Percentiles rank a stretch among this genome's conserved stretches.
These are phyloP conservation scores for Formica exsecta DNA, from an alignment of 1,140 invertebrate genomes.

Conservation along the genomic window DNA sequence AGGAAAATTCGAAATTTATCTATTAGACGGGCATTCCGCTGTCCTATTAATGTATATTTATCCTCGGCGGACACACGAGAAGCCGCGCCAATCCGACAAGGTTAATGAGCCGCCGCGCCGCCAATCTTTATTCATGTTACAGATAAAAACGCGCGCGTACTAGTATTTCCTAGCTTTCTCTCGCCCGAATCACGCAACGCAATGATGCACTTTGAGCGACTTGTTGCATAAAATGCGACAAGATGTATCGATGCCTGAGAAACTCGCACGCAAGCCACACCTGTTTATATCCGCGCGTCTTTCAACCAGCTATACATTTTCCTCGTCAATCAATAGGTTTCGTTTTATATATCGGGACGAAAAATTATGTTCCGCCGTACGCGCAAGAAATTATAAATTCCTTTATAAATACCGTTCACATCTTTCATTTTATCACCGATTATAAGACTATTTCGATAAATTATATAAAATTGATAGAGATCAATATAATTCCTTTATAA, in stretches of 20 bases:
- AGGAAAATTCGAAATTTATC: slow-evolving; percentile 4
- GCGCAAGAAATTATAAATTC: background rate
- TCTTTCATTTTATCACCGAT: background rate
- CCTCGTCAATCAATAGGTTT: background rate
- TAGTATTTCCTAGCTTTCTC: slow-evolving; percentile 73
- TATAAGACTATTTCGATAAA: background rate
- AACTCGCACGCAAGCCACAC: slow-evolving; percentile 19
- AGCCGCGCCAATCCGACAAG: slow-evolving; percentile 48
- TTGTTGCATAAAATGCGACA: slow-evolving; percentile 63
- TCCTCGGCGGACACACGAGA: slow-evolving; percentile 9
- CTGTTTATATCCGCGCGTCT: slow-evolving; percentile 14
- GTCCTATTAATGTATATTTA: slow-evolving; percentile 39
- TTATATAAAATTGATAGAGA: background rate
- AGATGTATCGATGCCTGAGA: slow-evolving; percentile 55
- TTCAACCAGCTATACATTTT: background rate
- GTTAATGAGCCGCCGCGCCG: slow-evolving; percentile 59
- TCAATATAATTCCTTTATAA: background rate
- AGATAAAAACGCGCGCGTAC: slow-evolving; percentile 54
- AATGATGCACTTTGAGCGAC: slow-evolving; percentile 63
- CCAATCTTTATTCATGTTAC: slow-evolving; percentile 63
- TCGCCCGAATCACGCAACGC: slow-evolving; percentile 64
- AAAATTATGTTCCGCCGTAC: background rate
- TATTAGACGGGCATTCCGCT: background rate
- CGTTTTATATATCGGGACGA: background rate
- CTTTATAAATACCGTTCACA: background rate